Evolutionary conservation across 2,888 invertebrate genomes (phyloP).

Genomic region (Hololepta plana): DNA sequence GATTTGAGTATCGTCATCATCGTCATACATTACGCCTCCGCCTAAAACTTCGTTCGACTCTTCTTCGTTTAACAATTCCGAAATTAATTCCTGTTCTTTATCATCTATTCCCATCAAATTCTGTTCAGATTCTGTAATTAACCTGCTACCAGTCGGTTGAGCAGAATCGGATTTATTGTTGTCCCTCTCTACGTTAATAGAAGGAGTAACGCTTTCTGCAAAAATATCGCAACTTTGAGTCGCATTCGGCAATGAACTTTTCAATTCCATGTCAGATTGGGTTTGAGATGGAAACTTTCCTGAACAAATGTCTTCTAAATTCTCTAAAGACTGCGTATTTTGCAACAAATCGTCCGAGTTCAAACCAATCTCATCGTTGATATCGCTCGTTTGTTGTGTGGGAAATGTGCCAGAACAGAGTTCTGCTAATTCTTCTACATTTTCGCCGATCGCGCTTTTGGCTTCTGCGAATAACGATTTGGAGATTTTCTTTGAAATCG

Average conservation of each 20-base stretch:
- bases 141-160: too few relatives aligned
- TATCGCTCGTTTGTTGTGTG: constrained; percentile 6
- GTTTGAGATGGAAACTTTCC: constrained; percentile 15
- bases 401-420: constrained; percentile 32
- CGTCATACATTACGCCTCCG: constrained; percentile 6
- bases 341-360: not conserved
- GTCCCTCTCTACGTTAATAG: too few relatives aligned
- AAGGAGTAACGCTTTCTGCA: too few relatives aligned
- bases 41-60: constrained; percentile 7
- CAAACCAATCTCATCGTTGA: constrained; percentile 4
- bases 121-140: not conserved
- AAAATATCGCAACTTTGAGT: too few relatives aligned
- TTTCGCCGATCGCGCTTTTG: too few relatives aligned
- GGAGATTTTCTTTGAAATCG: too few relatives aligned
- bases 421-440: constrained; percentile 29
- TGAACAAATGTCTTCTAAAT: constrained; percentile 22
- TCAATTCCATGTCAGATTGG: constrained; percentile 2
- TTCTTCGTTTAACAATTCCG: constrained; percentile 20
- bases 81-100: constrained; percentile 18
- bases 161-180: too few relatives aligned
- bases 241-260: constrained; percentile 2
- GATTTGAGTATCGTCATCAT: constrained; percentile 13
- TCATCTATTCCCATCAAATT: constrained; percentile 2
- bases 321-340: constrained; percentile 4
- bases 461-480: too few relatives aligned